Evolutionary conservation across 2,797 vertebrate genomes (phyloP), one percentile per base, ranked within the genome.

Genomic region (Otolemur crassicaudatus): DNA sequence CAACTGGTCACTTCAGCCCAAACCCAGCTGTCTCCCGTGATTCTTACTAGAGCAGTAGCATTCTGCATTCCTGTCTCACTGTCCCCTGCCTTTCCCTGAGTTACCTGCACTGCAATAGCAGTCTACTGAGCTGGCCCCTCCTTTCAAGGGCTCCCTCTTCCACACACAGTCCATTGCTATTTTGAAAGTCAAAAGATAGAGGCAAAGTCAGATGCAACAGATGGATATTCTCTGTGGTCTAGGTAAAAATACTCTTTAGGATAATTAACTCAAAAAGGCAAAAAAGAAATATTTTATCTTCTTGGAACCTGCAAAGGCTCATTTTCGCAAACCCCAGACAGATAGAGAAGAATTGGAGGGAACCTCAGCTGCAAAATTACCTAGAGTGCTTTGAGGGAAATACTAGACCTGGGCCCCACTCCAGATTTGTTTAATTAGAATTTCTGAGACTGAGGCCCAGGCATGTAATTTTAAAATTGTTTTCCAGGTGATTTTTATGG

Each of bases 401-500:
- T 49, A 56, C 23, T 77, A 20, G 72, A 53, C 23, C 40, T 77
- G 53, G 27, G 3, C 37, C 49, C 31, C 43, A 27, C 12, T 79
- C 25, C 11, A 73, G 58, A 43, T 37, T 84, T 61, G 19, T 49
- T 90, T 81, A 73, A 85, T 81, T 77, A 92, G 43, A 87, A 83
- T 86, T 93, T 95, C 60, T 90, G 73, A 94, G 58, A 82, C 6
- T 31, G 9, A 92, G 29, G 23, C 31, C 17, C 17, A 87, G 34
- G 49, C 4, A 53, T 85, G n/a, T n/a, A 73, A 40, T 88, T 90
- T 96, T 76, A 3, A 23, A 92, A 85, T 87, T 87, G 56, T 94
- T 82, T 93, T 22, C 65, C 61, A 79, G n/a, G 87, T 94, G 67
- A 89, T 85, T 95, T 61, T 93, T 70, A 81, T 77, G 79, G 40